Evolutionary conservation across 2,888 invertebrate genomes (phyloP).

Genomic region (Drymonia ruficornis): DNA sequence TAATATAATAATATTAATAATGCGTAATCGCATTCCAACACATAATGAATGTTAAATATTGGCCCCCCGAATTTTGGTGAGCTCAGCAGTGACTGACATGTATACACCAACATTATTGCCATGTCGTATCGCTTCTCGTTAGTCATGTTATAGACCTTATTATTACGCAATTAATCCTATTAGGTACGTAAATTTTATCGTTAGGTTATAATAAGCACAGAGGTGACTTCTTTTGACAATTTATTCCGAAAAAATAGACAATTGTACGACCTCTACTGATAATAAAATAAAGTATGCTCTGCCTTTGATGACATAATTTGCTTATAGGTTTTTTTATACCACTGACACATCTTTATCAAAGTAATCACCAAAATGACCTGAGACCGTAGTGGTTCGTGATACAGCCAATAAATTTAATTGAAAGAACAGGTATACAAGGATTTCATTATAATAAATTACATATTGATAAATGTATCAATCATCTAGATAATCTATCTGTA

Average conservation of each 20-base stretch:
- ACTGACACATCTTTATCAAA: background rate
- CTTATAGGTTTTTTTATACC: background rate
- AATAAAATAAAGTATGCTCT: background rate
- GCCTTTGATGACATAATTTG: background rate
- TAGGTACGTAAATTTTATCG: background rate
- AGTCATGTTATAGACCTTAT: background rate
- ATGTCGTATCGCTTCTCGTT: too few species aligned
- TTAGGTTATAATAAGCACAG: background rate
- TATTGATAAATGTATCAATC: background rate
- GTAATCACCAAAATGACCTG: background rate
- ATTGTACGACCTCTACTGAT: background rate
- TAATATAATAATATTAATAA: too few species aligned
- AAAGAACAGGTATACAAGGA: background rate
- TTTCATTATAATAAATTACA: background rate
- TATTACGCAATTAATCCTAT: background rate
- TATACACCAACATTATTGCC: too few species aligned
- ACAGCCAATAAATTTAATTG: too few species aligned
- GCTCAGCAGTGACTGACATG: too few species aligned
- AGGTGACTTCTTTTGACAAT: conserved; percentile 2
- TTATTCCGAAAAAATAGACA: background rate
- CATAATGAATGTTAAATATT: too few species aligned
- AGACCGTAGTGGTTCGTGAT: background rate
- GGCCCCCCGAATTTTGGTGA: too few species aligned
- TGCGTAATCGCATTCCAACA: too few species aligned
- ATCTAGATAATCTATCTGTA: conserved; percentile 4